phyloP scores from a whole-genome alignment of 2,113 vertebrate species.

The Macquaria ambigua region DNA sequence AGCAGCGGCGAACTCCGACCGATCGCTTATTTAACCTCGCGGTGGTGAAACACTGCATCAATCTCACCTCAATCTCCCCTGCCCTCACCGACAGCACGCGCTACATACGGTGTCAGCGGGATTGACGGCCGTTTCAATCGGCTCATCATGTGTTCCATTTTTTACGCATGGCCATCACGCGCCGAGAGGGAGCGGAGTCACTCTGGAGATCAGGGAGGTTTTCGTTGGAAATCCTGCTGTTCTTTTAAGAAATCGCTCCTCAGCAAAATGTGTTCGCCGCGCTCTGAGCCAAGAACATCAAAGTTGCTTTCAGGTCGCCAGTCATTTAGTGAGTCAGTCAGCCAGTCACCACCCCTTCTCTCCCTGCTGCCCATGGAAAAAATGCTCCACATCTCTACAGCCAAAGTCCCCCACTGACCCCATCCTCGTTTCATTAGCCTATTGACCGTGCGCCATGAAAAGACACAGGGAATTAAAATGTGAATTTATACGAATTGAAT shows the following conservation, averaged over 20 bases:
- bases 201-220: constrained; percentile 8
- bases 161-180: constrained; percentile 62
- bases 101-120: constrained; percentile 17
- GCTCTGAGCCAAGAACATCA: constrained; percentile 41
- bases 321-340: constrained; percentile 42
- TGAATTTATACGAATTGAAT: constrained; percentile 43
- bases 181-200: background rate
- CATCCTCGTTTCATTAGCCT: constrained; percentile 14
- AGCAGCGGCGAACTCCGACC: constrained; percentile 47
- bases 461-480: constrained; percentile 14
- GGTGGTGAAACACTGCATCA: constrained; percentile 61
- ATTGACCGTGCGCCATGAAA: constrained; percentile 26
- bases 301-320: constrained; percentile 65
- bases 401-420: constrained; percentile 52
- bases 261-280: constrained; percentile 4
- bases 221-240: constrained; percentile 7
- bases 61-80: constrained; percentile 49
- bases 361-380: constrained; percentile 17
- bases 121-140: background rate
- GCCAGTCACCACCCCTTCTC: constrained; percentile 33
- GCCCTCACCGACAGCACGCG: constrained; percentile 14
- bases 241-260: constrained; percentile 27
- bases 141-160: constrained; percentile 17
- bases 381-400: constrained; percentile 29
- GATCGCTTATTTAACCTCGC: constrained; percentile 72